Percentiles rank a stretch among this genome's conserved stretches.
phyloP scores from a whole-genome alignment of 2,888 invertebrate species.

The Lacanobia oleracea region DNA sequence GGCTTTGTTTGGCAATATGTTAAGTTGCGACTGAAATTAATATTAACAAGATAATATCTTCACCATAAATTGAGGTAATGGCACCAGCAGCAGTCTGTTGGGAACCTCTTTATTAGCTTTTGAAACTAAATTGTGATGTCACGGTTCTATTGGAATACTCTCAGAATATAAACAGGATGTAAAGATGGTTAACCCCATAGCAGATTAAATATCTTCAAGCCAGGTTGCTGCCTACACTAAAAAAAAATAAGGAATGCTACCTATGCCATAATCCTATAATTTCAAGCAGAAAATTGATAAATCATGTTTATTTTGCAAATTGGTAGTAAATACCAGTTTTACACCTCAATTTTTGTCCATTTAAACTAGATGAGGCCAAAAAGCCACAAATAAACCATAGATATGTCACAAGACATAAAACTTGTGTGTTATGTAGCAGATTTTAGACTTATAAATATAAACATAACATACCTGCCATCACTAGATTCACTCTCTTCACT shows the following conservation, averaged over 20 bases:
- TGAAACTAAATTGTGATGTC: neutral
- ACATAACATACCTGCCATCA: constrained; percentile 87
- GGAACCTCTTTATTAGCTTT: too few relatives aligned
- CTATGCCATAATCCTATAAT: too few relatives aligned
- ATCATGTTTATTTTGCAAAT: too few relatives aligned
- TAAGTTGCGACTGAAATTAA: neutral
- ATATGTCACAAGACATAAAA: neutral
- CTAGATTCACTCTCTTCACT: constrained; percentile 93
- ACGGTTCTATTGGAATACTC: constrained; percentile 12
- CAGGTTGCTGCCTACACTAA: neutral
- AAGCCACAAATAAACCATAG: neutral
- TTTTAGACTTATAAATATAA: constrained; percentile 13
- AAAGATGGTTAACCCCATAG: neutral
- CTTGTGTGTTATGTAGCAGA: too few relatives aligned
- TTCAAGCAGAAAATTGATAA: neutral
- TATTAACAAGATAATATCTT: too few relatives aligned
- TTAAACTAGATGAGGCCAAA: neutral
- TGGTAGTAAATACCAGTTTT: too few relatives aligned
- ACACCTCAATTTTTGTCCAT: too few relatives aligned
- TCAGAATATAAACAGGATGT: neutral
- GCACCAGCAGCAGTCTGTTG: neutral
- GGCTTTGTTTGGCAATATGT: too few relatives aligned
- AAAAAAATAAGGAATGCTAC: neutral
- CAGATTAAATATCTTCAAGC: too few relatives aligned
- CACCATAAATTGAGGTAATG: too few relatives aligned